phyloP scores from a whole-genome alignment of 2,113 vertebrate genomes.

The Struthidea cinerea region DNA sequence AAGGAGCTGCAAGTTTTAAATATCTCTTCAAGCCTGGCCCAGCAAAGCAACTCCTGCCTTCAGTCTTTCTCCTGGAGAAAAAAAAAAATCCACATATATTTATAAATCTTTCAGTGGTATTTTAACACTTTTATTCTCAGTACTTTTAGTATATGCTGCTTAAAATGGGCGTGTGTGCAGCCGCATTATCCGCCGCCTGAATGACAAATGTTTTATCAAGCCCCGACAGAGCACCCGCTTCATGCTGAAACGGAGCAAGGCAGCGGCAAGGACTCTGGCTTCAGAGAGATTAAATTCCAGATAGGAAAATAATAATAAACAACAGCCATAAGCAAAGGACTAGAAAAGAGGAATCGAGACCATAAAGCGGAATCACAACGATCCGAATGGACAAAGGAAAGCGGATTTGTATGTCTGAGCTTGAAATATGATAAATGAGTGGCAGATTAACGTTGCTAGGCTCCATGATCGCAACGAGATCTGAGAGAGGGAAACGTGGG shows the following conservation, averaged over 20 bases:
- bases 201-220: slow-evolving; percentile 61
- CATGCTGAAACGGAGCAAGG: slow-evolving; percentile 3
- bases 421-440: slow-evolving; percentile 50
- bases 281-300: slow-evolving; percentile 59
- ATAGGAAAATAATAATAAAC: slow-evolving; percentile 62
- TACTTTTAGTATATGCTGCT: slow-evolving; percentile 12
- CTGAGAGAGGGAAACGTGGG: neutral
- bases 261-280: slow-evolving; percentile 32
- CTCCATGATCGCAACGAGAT: slow-evolving; percentile 14
- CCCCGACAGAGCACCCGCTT: slow-evolving; percentile 30
- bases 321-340: slow-evolving; percentile 23
- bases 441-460: slow-evolving; percentile 53
- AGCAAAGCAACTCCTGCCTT: neutral
- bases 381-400: slow-evolving; percentile 13
- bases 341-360: slow-evolving; percentile 15
- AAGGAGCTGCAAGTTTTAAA: neutral
- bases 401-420: slow-evolving; percentile 42
- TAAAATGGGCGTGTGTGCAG: slow-evolving; percentile 40
- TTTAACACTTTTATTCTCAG: slow-evolving; percentile 47
- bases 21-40: neutral
- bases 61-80: neutral
- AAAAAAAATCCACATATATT: neutral
- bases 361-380: slow-evolving; percentile 2
- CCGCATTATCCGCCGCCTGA: slow-evolving; percentile 37
- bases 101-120: slow-evolving; percentile 22